These are phyloP conservation scores for Atta texana DNA, from an alignment of 1,140 invertebrate species.

Conservation along the genomic window DNA sequence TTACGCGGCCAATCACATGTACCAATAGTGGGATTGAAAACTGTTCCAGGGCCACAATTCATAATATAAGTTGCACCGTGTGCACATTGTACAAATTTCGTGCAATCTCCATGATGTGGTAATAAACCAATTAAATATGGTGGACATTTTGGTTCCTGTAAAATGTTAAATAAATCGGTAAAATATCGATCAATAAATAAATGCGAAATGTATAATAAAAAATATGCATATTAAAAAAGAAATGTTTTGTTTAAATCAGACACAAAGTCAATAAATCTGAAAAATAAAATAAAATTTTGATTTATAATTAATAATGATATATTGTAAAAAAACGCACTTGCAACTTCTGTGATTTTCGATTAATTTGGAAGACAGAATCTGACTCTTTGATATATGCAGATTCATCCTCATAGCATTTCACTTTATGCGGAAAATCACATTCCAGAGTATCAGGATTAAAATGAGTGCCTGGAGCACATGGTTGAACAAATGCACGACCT, in stretches of 20 bases:
- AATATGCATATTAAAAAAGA: not conserved
- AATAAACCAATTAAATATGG: constrained; percentile 85
- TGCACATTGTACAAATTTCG: constrained; percentile 89
- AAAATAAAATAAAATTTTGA: not conserved
- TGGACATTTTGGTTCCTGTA: constrained; percentile 78
- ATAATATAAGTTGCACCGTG: constrained; percentile 87
- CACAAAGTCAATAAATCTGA: constrained; percentile 5
- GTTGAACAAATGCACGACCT: constrained; percentile 87
- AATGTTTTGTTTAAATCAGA: not conserved
- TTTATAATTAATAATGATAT: not conserved
- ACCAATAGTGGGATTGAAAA: constrained; percentile 87
- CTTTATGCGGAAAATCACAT: constrained; percentile 89
- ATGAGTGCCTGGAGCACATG: constrained; percentile 89
- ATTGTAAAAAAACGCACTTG: constrained; percentile 42
- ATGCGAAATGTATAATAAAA: not conserved
- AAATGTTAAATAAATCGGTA: constrained; percentile 11
- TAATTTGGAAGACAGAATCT: not conserved
- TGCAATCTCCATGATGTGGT: constrained; percentile 88
- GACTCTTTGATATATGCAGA: constrained; percentile 43
- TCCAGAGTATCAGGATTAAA: constrained; percentile 89
- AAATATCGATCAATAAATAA: not conserved
- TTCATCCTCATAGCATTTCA: constrained; percentile 86
- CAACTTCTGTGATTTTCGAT: not conserved
- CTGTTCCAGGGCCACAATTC: constrained; percentile 88
- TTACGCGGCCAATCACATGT: constrained; percentile 89